phyloP scores from a whole-genome alignment of 2,888 invertebrate species.

The Isotomurus palustris region DNA sequence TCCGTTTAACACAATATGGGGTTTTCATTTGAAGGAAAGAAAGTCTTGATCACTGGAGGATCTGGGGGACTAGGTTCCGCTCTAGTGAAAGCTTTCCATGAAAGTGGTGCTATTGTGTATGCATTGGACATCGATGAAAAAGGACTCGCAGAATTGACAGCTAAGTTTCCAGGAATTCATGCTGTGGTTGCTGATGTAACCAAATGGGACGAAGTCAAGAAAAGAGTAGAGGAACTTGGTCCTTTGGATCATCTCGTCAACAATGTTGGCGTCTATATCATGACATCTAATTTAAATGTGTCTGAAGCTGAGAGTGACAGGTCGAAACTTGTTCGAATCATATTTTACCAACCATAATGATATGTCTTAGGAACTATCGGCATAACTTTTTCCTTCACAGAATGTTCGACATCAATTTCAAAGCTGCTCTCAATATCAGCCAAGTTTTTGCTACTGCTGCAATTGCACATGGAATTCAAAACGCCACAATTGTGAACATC shows the following conservation, averaged over 20 bases:
- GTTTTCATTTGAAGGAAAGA: neutral
- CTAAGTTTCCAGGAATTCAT: neutral
- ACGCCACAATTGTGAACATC: slow-evolving; percentile 23
- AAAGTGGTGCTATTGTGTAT: neutral
- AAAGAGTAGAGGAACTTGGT: neutral
- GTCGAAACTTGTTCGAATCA: too few species aligned
- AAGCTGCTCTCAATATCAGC: slow-evolving; percentile 21
- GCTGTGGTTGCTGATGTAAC: neutral
- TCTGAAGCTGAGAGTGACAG: too few species aligned
- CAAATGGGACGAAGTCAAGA: neutral
- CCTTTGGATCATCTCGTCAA: neutral
- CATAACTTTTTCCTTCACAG: slow-evolving; percentile 15
- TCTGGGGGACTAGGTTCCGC: neutral
- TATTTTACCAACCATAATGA: too few species aligned
- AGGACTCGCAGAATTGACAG: neutral
- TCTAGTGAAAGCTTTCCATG: neutral
- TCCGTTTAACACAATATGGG: too few species aligned
- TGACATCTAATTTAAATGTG: neutral
- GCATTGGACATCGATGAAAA: neutral
- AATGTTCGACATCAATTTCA: slow-evolving; percentile 23
- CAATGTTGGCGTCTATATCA: slow-evolving; percentile 8
- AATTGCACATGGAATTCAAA: slow-evolving; percentile 20
- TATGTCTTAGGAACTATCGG: too few species aligned
- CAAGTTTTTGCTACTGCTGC: slow-evolving; percentile 12
- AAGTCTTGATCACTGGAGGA: neutral